Percentiles rank a stretch among this genome's conserved stretches.
These are phyloP conservation scores for Acrobasis repandana DNA, from an alignment of 2,888 invertebrate genomes.

Conservation along the genomic window DNA sequence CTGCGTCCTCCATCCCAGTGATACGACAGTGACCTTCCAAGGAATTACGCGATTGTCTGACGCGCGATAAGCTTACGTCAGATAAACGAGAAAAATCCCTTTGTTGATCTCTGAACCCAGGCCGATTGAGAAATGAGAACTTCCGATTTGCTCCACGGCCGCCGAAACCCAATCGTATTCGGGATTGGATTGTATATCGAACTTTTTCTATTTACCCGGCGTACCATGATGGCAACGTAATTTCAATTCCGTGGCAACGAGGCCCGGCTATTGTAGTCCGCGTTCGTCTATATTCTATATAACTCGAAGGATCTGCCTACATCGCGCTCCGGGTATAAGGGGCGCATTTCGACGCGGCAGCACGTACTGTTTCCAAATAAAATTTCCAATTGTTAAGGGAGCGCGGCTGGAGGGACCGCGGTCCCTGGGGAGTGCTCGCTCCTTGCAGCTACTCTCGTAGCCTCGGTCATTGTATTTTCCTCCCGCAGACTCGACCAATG, in stretches of 20 bases:
- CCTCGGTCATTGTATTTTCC: constrained; percentile 48
- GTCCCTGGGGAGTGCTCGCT: constrained; percentile 49
- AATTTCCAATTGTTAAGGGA: constrained; percentile 69
- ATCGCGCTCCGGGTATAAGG: constrained; percentile 55
- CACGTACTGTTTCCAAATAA: constrained; percentile 76
- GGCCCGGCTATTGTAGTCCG: constrained; percentile 56
- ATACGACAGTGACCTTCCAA: constrained; percentile 44
- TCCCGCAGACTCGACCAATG: constrained; percentile 36
- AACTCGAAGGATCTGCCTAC: constrained; percentile 62
- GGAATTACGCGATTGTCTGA: constrained; percentile 56
- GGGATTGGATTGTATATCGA: constrained; percentile 59
- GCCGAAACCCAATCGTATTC: constrained; percentile 42
- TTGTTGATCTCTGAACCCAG: constrained; percentile 38
- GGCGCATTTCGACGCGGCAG: constrained; percentile 64
- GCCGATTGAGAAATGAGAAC: constrained; percentile 40
- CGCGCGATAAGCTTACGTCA: constrained; percentile 47
- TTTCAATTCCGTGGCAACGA: constrained; percentile 72
- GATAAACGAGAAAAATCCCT: constrained; percentile 49
- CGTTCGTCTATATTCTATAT: constrained; percentile 60
- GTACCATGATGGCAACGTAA: constrained; percentile 58
- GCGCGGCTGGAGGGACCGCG: constrained; percentile 45
- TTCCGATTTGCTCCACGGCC: constrained; percentile 50
- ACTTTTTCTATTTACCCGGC: constrained; percentile 63
- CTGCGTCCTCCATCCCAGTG: constrained; percentile 39
- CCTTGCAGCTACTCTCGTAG: constrained; percentile 35